phyloP scores from a whole-genome alignment of 2,888 invertebrate species.

The Hemistola chrysoprasaria region DNA sequence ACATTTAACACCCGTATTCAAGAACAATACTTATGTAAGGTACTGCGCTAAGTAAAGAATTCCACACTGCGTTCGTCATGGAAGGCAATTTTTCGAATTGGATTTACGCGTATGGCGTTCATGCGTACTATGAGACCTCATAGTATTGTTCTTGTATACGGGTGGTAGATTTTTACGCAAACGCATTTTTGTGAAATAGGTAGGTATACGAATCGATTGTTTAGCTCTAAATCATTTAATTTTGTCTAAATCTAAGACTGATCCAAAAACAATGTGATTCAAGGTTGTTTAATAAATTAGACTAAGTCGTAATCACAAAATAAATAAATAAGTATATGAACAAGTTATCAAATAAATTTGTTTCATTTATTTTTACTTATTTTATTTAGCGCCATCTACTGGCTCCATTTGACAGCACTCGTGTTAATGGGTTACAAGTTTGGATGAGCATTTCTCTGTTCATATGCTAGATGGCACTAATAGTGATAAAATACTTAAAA shows the following conservation, averaged over 20 bases:
- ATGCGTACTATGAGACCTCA: no score
- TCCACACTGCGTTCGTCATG: no score
- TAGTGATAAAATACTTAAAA: background rate
- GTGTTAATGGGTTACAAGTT: background rate
- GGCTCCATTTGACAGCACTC: background rate
- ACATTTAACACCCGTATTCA: no score
- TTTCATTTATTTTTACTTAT: slow-evolving; percentile 1
- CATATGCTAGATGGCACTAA: slow-evolving; percentile 8
- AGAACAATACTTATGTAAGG: no score
- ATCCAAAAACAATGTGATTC: slow-evolving; percentile 20
- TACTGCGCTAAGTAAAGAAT: no score
- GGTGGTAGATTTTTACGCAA: no score
- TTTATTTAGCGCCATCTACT: slow-evolving; percentile 18
- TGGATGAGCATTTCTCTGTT: background rate
- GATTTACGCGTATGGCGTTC: no score
- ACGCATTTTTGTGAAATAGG: no score
- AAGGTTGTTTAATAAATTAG: slow-evolving; percentile 16
- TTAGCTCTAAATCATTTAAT: background rate
- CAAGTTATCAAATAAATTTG: background rate
- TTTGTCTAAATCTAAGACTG: slow-evolving; percentile 24
- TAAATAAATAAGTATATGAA: background rate
- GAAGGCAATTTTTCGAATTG: no score
- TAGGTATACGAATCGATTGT: no score
- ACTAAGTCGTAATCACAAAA: background rate
- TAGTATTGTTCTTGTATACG: no score